These are phyloP conservation scores for Halichoeres trimaculatus DNA, from an alignment of 2,113 vertebrate species.

Conservation along the genomic window DNA sequence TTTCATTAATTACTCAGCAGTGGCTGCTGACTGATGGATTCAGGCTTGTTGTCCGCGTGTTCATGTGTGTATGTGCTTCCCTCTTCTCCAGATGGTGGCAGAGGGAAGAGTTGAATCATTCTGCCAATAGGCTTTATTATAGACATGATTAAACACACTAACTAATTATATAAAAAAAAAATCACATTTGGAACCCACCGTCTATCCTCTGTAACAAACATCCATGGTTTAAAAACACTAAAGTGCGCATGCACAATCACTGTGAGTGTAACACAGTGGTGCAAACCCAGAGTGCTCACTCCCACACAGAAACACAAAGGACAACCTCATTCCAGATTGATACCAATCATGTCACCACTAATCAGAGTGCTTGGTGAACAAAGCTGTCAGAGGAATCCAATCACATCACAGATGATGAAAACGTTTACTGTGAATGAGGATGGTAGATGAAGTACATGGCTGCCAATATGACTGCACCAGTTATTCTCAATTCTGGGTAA, in stretches of 20 bases:
- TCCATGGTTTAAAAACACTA: conserved; percentile 14
- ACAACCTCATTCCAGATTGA: conserved; percentile 51
- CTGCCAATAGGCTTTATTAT: conserved; percentile 91
- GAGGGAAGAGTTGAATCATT: conserved; percentile 84
- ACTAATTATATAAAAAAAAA: conserved; percentile 88
- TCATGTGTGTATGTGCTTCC: conserved; percentile 23
- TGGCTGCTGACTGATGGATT: conserved; percentile 50
- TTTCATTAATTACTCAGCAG: conserved; percentile 52
- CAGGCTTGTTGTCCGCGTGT: conserved; percentile 25
- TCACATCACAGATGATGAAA: conserved; percentile 68
- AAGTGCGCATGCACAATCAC: conserved; percentile 27
- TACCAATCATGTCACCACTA: conserved; percentile 65
- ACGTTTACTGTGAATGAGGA: conserved; percentile 55
- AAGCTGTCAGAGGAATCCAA: conserved; percentile 71
- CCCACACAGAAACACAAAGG: conserved; percentile 30
- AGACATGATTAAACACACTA: conserved; percentile 95
- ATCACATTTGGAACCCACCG: conserved; percentile 67
- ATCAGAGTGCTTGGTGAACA: conserved; percentile 67
- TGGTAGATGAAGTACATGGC: conserved; percentile 41
- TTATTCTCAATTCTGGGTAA: conserved; percentile 29
- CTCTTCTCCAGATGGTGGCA: conserved; percentile 88
- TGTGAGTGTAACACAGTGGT: conserved; percentile 1
- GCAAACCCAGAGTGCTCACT: not conserved
- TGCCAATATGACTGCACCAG: conserved; percentile 45
- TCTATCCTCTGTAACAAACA: conserved; percentile 52